phyloP scores from a whole-genome alignment of 2,888 invertebrate species.

The Chalcosyrphus nemorum region DNA sequence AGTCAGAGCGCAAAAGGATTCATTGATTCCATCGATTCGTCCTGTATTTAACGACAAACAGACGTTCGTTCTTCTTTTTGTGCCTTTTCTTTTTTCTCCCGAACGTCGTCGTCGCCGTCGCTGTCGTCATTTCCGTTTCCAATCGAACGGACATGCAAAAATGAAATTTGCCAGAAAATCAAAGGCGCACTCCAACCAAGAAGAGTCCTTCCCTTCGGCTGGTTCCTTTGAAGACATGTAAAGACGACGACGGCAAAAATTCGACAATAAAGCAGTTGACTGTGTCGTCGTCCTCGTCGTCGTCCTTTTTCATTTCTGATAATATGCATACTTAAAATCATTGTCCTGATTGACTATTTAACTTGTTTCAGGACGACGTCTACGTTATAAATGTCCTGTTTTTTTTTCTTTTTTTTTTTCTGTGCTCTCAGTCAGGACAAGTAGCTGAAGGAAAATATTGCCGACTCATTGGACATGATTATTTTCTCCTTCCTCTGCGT shows the following conservation, averaged over 20 bases:
- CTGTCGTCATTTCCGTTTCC: constrained; percentile 66
- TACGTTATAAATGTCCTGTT: constrained; percentile 6
- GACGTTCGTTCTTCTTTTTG: constrained; percentile 47
- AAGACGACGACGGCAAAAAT: constrained; percentile 2
- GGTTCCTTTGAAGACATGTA: constrained; percentile 35
- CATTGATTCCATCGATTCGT: constrained; percentile 73
- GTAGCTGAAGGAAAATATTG: constrained; percentile 52
- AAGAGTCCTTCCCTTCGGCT: no score
- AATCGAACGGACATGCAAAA: constrained; percentile 72
- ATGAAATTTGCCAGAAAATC: constrained; percentile 71
- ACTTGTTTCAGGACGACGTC: constrained; percentile 62
- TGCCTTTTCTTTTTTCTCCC: background rate
- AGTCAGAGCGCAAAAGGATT: constrained; percentile 60
- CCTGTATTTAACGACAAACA: constrained; percentile 71
- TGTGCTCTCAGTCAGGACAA: background rate
- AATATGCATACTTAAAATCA: constrained; percentile 73
- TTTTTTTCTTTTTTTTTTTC: background rate
- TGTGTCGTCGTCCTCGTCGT: no score
- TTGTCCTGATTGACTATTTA: constrained; percentile 73
- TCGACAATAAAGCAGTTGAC: constrained; percentile 62
- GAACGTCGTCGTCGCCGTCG: background rate
- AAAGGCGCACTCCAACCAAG: constrained; percentile 49
- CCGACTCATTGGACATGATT: constrained; percentile 73
- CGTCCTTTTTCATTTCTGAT: constrained; percentile 61
- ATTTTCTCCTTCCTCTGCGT: constrained; percentile 59